Evolutionary conservation across 2,113 vertebrate species (phyloP), one percentile per base, ranked within the genome.

Genomic region (Urocolius indicus): DNA sequence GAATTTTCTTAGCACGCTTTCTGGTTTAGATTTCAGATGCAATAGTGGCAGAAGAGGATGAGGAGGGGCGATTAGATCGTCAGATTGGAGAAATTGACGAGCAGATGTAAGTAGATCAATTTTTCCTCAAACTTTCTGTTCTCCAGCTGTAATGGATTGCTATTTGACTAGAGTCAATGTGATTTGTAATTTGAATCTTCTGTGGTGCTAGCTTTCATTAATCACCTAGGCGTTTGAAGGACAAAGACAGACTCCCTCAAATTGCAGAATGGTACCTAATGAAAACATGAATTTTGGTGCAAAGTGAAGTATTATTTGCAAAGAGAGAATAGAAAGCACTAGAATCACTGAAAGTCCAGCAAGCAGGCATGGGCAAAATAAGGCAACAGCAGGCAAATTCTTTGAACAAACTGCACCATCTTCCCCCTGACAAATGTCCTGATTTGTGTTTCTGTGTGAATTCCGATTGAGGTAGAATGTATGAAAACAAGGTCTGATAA

Each of bases 81-180:
- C 99, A 99, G 96, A 99, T 99, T 78, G 99, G 99, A 63, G 99
- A 99, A 96, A 99, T 99, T 61, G 99, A 99, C 36, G 99, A 99
- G 72, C 99, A 99, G 95, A 99, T 99, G 98, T 98, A 95, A 97
- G 98, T 98, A 90, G 87, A 89, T 86, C 90, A 95, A 87, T 91
- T 93, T 94, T 95, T 93, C 86, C 85, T 96, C 75, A 91, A 75
- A 76, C 84, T 89, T 91, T 94, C 95, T 89, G 72, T 92, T 90
- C 92, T 87, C 78, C 66, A 86, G 73, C 48, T 49, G 34, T 49
- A 95, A 59, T 43, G 66, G 54, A 81, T 80, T 6, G 2, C 59
- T 89, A 41, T 65, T 84, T 77, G 71, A 84, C 36, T 92, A 81
- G 34, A 78, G 48, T 23, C 38, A 41, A 41, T 41, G 9, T 41